phyloP scores from a whole-genome alignment of 2,113 vertebrate genomes.

The Psammodynastes pulverulentus region DNA sequence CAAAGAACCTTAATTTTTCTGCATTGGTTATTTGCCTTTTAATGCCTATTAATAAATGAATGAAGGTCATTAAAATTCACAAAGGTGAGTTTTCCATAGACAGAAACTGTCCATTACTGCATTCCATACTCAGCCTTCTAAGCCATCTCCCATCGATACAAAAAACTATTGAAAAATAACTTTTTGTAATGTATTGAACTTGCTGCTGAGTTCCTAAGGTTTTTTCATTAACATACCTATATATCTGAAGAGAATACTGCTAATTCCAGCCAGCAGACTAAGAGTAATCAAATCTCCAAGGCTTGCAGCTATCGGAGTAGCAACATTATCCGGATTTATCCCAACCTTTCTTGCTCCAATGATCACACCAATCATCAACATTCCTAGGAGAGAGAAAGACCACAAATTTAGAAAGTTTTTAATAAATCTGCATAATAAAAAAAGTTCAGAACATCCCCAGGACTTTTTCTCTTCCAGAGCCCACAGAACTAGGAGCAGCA shows the following conservation, averaged over 20 bases:
- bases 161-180: background rate
- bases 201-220: background rate
- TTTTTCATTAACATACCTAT: conserved; percentile 70
- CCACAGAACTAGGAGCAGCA: background rate
- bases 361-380: conserved; percentile 91
- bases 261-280: conserved; percentile 86
- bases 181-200: background rate
- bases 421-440: background rate
- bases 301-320: conserved; percentile 95
- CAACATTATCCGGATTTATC: conserved; percentile 96
- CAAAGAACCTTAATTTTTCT: background rate
- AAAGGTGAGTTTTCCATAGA: background rate
- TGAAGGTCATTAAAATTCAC: background rate
- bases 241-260: conserved; percentile 82
- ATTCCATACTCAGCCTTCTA: no score
- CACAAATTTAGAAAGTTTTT: background rate
- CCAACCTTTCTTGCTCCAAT: conserved; percentile 86
- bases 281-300: conserved; percentile 93
- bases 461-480: background rate
- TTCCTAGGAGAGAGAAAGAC: conserved; percentile 70
- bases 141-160: background rate
- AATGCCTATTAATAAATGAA: background rate
- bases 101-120: background rate
- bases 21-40: background rate
- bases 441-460: background rate